These are phyloP conservation scores for Proctacanthus coquilletti DNA, from an alignment of 1,140 invertebrate genomes.

Conservation along the genomic window DNA sequence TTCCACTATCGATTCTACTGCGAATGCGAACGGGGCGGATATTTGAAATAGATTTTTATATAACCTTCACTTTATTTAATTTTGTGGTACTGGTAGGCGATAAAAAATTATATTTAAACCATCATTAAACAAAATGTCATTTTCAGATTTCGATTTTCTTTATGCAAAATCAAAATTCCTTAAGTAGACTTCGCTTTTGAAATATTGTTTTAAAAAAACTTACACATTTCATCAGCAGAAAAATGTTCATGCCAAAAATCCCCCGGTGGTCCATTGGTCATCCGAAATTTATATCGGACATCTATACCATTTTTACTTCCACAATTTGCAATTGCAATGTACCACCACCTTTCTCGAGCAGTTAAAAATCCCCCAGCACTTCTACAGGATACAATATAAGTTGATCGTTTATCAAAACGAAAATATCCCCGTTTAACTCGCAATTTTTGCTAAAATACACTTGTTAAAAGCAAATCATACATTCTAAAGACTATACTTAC, in stretches of 20 bases:
- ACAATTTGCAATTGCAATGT: constrained; percentile 9
- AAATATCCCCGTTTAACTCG: neutral
- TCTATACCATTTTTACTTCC: constrained; percentile 39
- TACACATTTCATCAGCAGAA: constrained; percentile 86
- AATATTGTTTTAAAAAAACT: constrained; percentile 25
- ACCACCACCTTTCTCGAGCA: constrained; percentile 58
- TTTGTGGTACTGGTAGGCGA: too few relatives aligned
- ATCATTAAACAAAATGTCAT: too few relatives aligned
- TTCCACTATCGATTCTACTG: too few relatives aligned
- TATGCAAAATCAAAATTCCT: too few relatives aligned
- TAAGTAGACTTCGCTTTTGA: neutral
- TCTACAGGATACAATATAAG: constrained; percentile 34
- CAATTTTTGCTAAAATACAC: neutral
- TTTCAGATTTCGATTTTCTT: too few relatives aligned
- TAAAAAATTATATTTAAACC: too few relatives aligned
- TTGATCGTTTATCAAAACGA: neutral
- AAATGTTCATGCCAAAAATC: constrained; percentile 75
- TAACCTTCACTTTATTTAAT: too few relatives aligned
- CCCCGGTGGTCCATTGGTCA: constrained; percentile 65
- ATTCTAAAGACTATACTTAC: neutral
- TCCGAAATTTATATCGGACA: constrained; percentile 49
- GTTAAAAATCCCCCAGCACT: constrained; percentile 45
- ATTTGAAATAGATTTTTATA: too few relatives aligned
- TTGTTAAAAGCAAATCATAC: neutral
- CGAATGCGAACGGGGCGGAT: too few relatives aligned